Evolutionary conservation across 1,140 invertebrate genomes (phyloP), one percentile per base, ranked within the genome.

Genomic region (Penaeus indicus): DNA sequence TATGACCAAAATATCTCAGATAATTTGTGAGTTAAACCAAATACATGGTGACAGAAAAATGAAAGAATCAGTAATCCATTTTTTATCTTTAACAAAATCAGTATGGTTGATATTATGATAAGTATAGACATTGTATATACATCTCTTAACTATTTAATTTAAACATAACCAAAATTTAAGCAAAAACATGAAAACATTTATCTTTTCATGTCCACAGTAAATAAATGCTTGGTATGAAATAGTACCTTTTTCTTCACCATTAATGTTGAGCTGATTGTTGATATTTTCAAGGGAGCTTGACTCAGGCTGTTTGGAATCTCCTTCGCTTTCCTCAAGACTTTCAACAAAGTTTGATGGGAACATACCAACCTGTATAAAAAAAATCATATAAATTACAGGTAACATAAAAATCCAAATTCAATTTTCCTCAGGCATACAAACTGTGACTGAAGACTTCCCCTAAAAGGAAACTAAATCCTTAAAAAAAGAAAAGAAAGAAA

Each of bases 301-400:
- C 84, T 88, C 86, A 7, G 63, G 79, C 91, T 88, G 92, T 92
- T 90, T 90, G n/a, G 64, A 78, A 5, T 54, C 22, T 38, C 61
- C 13, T 89, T 91, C 79, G 16, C 91, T 63, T 19, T 88, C 89
- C 27, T 94, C 94, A 89, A 96, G 93, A 92, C 96, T 95, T 92
- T 95, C 94, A n/a, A 98, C 97, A 93, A 98, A 98, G 94, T 98
- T 98, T 11, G 97, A 98, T 25, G 97, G 97, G 93, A 98, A 98
- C 75, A 98, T 97, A 79, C 97, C 97, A 89, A 96, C 92, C 92
- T 93, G 75, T 38, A 16, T 0, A 61, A 42, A 21, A 67, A 42
- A 19, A 78, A 21, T 60, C 16, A 61, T 16, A 85, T 27, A n/a
- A 54, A 82, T 21, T 25, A 64, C 81, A 84, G 47, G 21, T 90